A percentile compares a stretch with the other conserved stretches of the same genome.
Evolutionary conservation across 2,113 vertebrate genomes (phyloP).

Genomic region (Dasyprocta punctata): DNA sequence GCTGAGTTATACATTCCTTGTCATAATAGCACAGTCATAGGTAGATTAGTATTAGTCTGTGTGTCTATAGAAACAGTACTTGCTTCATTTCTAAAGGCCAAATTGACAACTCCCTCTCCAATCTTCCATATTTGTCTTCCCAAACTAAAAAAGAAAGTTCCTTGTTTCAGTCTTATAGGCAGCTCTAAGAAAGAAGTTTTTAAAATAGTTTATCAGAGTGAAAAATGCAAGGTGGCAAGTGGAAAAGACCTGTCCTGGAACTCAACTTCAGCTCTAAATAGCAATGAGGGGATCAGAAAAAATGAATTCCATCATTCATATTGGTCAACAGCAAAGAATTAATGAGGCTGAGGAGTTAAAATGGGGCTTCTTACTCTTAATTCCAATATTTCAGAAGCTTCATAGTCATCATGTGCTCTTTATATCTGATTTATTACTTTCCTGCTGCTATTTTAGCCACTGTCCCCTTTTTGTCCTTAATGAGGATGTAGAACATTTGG

Average conservation of each 20-base stretch:
- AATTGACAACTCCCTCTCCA: background rate
- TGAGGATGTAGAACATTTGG: conserved; percentile 62
- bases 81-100: conserved; percentile 49
- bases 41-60: background rate
- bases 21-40: background rate
- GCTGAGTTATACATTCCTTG: background rate
- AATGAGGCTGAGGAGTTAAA: conserved; percentile 46
- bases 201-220: conserved; percentile 23
- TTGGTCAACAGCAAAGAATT: conserved; percentile 75
- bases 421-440: conserved; percentile 69
- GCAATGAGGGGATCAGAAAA: conserved; percentile 48
- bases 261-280: conserved; percentile 63
- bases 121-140: background rate
- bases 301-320: conserved; percentile 65
- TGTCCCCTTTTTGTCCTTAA: conserved; percentile 69
- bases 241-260: conserved; percentile 35
- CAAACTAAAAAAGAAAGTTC: conserved; percentile 11
- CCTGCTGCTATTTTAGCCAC: conserved; percentile 75
- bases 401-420: conserved; percentile 36
- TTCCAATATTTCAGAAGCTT: conserved; percentile 60
- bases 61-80: background rate
- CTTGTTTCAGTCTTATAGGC: background rate
- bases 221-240: conserved; percentile 47
- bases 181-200: background rate
- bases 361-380: conserved; percentile 36